Conservation (phyloP, 1,140 invertebrate species). For the Scaptodrosophila lebanonensis region DNA sequence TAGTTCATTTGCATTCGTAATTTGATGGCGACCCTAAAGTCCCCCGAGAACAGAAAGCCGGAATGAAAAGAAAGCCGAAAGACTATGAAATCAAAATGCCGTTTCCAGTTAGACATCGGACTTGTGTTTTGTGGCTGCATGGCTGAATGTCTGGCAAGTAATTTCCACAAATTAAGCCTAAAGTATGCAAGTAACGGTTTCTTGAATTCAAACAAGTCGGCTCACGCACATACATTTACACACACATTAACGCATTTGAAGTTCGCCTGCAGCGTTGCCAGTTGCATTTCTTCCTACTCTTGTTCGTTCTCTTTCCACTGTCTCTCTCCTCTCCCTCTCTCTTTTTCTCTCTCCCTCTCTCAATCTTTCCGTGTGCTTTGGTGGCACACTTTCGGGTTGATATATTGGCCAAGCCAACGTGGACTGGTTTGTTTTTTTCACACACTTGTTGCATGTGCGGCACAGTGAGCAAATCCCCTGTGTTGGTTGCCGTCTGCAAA, state of each 20-base stretch:
- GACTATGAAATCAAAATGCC: slow-evolving; percentile 25
- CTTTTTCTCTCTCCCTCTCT: no score
- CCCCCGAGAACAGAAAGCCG: slow-evolving; percentile 29
- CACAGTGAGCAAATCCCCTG: slow-evolving; percentile 41
- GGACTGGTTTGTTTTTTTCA: slow-evolving; percentile 23
- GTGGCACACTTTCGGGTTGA: slow-evolving; percentile 22
- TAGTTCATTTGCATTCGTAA: slow-evolving; percentile 44
- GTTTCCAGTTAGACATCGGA: slow-evolving; percentile 57
- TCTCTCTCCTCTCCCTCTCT: no score
- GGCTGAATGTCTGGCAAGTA: slow-evolving; percentile 12
- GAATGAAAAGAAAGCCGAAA: slow-evolving; percentile 43
- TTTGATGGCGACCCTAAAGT: slow-evolving; percentile 9
- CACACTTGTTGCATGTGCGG: slow-evolving; percentile 50
- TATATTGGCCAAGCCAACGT: neutral
- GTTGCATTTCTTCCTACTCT: no score
- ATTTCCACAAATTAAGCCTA: slow-evolving; percentile 52
- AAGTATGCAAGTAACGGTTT: slow-evolving; percentile 57
- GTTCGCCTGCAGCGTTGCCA: no score
- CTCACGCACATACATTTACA: slow-evolving; percentile 6
- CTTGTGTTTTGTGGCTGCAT: slow-evolving; percentile 28
- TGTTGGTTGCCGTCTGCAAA: slow-evolving; percentile 7
- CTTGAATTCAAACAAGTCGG: slow-evolving; percentile 32
- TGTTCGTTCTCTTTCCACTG: no score
- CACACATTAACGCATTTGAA: neutral
- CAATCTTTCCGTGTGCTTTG: no score